Evolutionary conservation across 2,888 invertebrate species (phyloP), one percentile per base, ranked within the genome.

Genomic region (Hydraecia micacea): DNA sequence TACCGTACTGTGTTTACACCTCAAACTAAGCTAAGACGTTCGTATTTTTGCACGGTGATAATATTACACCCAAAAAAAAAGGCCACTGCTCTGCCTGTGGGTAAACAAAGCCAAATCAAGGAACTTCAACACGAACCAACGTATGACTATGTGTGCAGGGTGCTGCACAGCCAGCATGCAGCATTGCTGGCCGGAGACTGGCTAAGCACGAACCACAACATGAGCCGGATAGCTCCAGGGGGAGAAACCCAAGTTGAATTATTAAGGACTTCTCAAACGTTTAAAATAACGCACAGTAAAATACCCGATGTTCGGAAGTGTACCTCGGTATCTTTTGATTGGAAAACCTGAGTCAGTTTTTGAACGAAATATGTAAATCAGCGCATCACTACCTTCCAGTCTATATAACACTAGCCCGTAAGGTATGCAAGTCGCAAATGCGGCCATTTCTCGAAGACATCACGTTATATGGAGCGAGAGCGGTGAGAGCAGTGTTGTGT

Each of bases 401-500:
- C 15, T 68, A 28, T 42, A 71, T 15, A 71, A 58, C 15, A 49
- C 36, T n/a, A 13, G 2, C 2, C 25, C n/a, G 62, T 71, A 67
- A 73, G 39, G 39, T 72, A 60, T 36, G 65, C 58, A 73, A 13
- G 58, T 52, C 32, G 63, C 58, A 67, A 84, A 77, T 71, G 63
- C 60, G 49, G 74, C 55, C 52, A 71, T 81, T 65, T 68, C 21
- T 71, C 49, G 46, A 52, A 76, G 85, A 80, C 73, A 67, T 67
- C 73, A 60, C 63, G 76, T 75, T 68, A 62, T 76, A 77, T 75
- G 84, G 69, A 65, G 74, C 67, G 73, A 46, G 58, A 73, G 39
- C 58, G 49, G 65, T 86, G 77, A 78, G 68, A 76, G 85, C 76
- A 73, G 73, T 77, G 73, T 81, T 74, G 78, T 84, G 87, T 84